A percentile compares a stretch with the other conserved stretches of the same genome.
Evolutionary conservation across 2,888 invertebrate species (phyloP).

Genomic region (Acleris literana): DNA sequence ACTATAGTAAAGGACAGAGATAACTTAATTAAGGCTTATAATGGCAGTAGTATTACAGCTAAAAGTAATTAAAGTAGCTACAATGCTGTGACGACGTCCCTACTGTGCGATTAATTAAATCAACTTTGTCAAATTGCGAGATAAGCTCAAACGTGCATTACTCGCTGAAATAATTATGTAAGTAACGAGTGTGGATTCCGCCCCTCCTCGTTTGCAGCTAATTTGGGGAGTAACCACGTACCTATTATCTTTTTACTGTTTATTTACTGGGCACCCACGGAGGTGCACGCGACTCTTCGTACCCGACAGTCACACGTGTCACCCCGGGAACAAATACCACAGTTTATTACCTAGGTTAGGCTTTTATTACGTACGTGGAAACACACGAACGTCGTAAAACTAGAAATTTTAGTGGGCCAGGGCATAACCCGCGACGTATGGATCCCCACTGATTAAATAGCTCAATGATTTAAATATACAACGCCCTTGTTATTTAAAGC

Average conservation of each 20-base stretch:
- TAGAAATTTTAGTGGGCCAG: slow-evolving; percentile 1
- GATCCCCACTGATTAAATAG: slow-evolving; percentile 16
- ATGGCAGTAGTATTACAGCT: no score
- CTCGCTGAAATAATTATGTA: slow-evolving; percentile 15
- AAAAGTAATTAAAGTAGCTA: no score
- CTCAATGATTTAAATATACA: neutral
- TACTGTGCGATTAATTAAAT: slow-evolving; percentile 25
- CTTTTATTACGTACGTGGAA: slow-evolving; percentile 28
- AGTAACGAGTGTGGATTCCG: slow-evolving; percentile 19
- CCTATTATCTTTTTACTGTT: slow-evolving; percentile 24
- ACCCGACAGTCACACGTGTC: neutral
- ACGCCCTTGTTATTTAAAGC: neutral
- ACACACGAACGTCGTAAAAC: slow-evolving; percentile 24
- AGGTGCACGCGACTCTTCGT: slow-evolving; percentile 13
- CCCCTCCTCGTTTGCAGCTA: slow-evolving; percentile 30
- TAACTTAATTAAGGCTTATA: no score
- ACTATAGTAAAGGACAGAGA: no score
- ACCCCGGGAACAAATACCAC: slow-evolving; percentile 24
- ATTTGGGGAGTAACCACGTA: slow-evolving; percentile 18
- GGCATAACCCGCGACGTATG: neutral
- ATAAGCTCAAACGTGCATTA: slow-evolving; percentile 23
- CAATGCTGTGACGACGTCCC: no score
- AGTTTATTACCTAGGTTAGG: slow-evolving; percentile 32
- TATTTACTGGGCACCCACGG: neutral
- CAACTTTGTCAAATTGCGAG: slow-evolving; percentile 7